phyloP scores from a whole-genome alignment of 2,888 invertebrate genomes.

The Stenodera caucasica region DNA sequence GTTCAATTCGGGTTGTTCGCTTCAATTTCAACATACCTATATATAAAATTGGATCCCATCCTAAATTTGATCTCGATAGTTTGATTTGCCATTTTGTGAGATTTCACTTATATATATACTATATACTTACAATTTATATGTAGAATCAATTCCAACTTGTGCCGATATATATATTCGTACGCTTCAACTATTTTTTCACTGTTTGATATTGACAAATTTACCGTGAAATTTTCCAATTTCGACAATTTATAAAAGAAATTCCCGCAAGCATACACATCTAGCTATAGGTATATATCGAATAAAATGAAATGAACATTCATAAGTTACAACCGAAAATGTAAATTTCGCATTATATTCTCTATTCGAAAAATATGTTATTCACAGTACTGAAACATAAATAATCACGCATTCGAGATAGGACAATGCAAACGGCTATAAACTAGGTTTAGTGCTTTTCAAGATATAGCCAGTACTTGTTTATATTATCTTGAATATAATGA shows the following conservation, averaged over 20 bases:
- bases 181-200: conserved; percentile 24
- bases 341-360: conserved; percentile 27
- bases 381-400: conserved; percentile 26
- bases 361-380: conserved; percentile 25
- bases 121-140: conserved; percentile 48
- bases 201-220: background rate
- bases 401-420: conserved; percentile 26
- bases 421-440: conserved; percentile 30
- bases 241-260: background rate
- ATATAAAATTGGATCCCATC: conserved; percentile 37
- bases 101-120: conserved; percentile 46
- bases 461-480: conserved; percentile 31
- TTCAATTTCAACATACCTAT: conserved; percentile 38
- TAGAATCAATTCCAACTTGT: conserved; percentile 45
- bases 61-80: conserved; percentile 38
- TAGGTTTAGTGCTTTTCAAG: conserved; percentile 32
- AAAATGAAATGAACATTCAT: conserved; percentile 8
- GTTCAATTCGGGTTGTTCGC: conserved; percentile 26
- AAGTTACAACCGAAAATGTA: conserved; percentile 20
- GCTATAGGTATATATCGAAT: background rate
- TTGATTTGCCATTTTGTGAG: conserved; percentile 41
- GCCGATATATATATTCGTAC: conserved; percentile 44
- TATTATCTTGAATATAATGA: conserved; percentile 30
- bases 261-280: too few species aligned
- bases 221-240: background rate